Base-by-base conservation (phyloP, 2,888 invertebrate genomes). In the Eupeodes luniger region DNA sequence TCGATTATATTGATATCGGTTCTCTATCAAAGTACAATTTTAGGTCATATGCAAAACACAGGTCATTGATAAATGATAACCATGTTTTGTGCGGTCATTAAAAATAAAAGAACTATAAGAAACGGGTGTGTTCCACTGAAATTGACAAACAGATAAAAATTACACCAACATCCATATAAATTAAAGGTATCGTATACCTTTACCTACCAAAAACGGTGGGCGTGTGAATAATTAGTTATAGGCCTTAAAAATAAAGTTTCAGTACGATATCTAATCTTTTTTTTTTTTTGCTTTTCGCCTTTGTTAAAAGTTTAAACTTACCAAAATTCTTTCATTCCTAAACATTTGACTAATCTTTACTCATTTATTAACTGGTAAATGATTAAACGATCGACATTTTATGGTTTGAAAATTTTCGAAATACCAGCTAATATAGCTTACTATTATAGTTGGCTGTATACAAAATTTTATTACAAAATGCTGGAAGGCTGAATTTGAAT, bases 141-240 rank as follows among this genome's bases (percentile, higher is more conserved):
- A 72, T 53, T 66, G 61, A 16, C 77, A 59, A 9, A 70, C 40
- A 57, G 36, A 49, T 10, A 62, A 44, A 70, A 51, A 51, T 69
- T 75, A 75, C 51, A 47, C 49, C 16, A 49, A 62, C 34, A 59
- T 57, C 64, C 61, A 82, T 36, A 40, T 40, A 40, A 51, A 27
- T 27, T 27, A 53, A 27, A 78, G 16, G 40, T 59, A 70, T 81
- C 62, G 53, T 57, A 81, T 80, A 34, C 40, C 40, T 40, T 40
- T 40, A 5, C 40, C 5, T 51, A 51, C 64, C 12, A 49, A 49
- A 49, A 66, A 55, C 67, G 57, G 67, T 77, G 53, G 80, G 81
- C 74, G 85, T 85, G 78, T 85, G 80, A 88, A 85, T 85, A 74
- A 88, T 81, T 88, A 78, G 77, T 47, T 83, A 82, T 75, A 47